These are phyloP conservation scores for Germaria angustata DNA, from an alignment of 2,888 invertebrate species.

Conservation along the genomic window DNA sequence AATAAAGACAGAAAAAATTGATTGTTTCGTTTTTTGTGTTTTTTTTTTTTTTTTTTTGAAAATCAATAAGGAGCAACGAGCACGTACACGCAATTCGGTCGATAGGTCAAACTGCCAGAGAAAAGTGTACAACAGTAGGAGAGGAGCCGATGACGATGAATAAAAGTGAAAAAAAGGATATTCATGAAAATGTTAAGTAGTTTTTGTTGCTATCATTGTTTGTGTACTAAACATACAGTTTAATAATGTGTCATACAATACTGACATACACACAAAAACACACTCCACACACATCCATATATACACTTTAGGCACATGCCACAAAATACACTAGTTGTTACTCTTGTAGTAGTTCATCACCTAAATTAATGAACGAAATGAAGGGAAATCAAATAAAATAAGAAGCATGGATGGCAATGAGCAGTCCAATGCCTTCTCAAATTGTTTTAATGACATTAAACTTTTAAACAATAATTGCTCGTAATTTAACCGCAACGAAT, in stretches of 20 bases:
- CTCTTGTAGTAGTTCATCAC: not conserved
- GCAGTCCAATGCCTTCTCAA: constrained; percentile 8
- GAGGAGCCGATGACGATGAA: not conserved
- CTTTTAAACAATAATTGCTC: constrained; percentile 6
- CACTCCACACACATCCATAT: not conserved
- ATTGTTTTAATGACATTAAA: constrained; percentile 22
- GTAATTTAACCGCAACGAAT: constrained; percentile 26
- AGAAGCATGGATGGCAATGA: not conserved
- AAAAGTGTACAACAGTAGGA: not conserved
- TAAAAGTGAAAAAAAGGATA: constrained; percentile 25
- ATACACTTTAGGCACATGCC: constrained; percentile 34
- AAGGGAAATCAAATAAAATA: not conserved
- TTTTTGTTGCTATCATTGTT: not conserved
- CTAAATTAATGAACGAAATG: not conserved
- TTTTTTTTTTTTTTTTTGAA: constrained; percentile 1
- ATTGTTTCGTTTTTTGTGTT: constrained; percentile 24
- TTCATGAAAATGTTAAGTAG: not conserved
- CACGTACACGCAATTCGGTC: constrained; percentile 68
- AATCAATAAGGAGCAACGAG: constrained; percentile 46
- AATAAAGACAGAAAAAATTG: no score
- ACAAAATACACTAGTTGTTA: not conserved
- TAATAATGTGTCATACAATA: constrained; percentile 44
- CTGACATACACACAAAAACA: not conserved
- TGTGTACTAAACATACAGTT: not conserved
- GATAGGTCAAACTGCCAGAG: constrained; percentile 68